A percentile compares a stretch with the other conserved stretches of the same genome.
Conservation (phyloP, 2,888 invertebrate genomes). For the Amiota minor region DNA sequence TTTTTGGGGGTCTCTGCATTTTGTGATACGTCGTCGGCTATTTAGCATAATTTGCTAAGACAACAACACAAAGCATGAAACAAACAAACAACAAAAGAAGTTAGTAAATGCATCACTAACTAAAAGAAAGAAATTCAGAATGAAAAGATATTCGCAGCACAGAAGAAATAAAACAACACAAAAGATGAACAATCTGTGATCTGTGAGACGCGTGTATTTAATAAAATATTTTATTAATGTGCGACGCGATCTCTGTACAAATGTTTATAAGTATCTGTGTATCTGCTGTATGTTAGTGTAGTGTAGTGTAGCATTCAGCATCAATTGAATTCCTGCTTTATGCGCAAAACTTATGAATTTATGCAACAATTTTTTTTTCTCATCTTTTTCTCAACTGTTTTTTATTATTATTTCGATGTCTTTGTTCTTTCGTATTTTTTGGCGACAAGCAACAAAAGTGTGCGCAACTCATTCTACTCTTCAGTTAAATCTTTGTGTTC, state of each 20-base stretch:
- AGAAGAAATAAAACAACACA: neutral
- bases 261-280: conserved; percentile 39
- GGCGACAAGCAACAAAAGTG: neutral
- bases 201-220: conserved; percentile 62
- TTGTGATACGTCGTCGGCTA: conserved; percentile 35
- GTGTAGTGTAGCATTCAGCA: conserved; percentile 40
- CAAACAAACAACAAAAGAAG: conserved; percentile 7
- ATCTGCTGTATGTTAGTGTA: conserved; percentile 14
- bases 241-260: conserved; percentile 50
- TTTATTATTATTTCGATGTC: conserved; percentile 43
- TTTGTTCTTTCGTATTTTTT: conserved; percentile 48
- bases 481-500: neutral
- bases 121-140: neutral
- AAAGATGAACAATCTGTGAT: neutral
- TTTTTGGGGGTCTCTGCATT: conserved; percentile 51
- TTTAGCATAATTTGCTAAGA: conserved; percentile 61
- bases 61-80: conserved; percentile 23
- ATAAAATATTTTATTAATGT: conserved; percentile 68
- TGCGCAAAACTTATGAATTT: conserved; percentile 60
- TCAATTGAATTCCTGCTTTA: conserved; percentile 57
- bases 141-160: neutral
- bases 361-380: conserved; percentile 56
- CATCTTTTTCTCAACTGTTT: conserved; percentile 32
- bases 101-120: neutral
- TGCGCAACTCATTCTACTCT: neutral